Evolutionary conservation across 2,797 vertebrate genomes (phyloP).

Genomic region (Rhynchotus rufescens): DNA sequence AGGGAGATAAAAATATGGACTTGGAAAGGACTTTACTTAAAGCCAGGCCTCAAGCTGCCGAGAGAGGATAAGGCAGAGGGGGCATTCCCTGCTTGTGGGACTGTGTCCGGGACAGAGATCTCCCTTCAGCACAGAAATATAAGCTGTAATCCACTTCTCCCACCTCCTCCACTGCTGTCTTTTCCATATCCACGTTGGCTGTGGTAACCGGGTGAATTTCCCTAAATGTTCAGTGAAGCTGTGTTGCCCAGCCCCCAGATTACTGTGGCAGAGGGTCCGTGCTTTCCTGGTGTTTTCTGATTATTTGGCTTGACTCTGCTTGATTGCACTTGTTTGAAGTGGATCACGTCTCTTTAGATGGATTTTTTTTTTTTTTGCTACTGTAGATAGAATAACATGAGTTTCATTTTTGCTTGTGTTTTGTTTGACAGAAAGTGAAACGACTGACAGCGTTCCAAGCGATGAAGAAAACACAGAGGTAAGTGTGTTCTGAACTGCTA

Average conservation of each 20-base stretch:
- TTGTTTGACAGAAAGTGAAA: constrained; percentile 90
- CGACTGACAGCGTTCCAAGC: constrained; percentile 91
- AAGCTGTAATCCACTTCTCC: neutral
- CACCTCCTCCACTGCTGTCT: neutral
- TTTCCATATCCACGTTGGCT: neutral
- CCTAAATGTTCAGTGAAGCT: neutral
- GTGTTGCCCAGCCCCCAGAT: neutral
- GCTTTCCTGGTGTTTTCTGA: neutral
- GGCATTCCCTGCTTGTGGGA: neutral
- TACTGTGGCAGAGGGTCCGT: neutral
- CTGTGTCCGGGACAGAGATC: neutral
- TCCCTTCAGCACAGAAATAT: neutral
- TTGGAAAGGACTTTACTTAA: neutral
- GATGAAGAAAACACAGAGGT: constrained; percentile 90
- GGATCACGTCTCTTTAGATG: neutral
- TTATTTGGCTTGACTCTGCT: neutral
- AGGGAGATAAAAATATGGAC: neutral
- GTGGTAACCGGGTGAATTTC: neutral
- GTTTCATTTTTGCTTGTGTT: constrained; percentile 63
- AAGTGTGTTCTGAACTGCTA: constrained; percentile 66
- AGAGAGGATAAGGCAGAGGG: neutral
- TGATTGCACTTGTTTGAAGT: neutral
- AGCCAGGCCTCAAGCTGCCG: neutral
- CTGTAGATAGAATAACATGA: neutral
- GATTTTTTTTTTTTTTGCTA: neutral